These are phyloP conservation scores for Myotis davidii DNA, from an alignment of 2,113 vertebrate species.

Conservation along the genomic window DNA sequence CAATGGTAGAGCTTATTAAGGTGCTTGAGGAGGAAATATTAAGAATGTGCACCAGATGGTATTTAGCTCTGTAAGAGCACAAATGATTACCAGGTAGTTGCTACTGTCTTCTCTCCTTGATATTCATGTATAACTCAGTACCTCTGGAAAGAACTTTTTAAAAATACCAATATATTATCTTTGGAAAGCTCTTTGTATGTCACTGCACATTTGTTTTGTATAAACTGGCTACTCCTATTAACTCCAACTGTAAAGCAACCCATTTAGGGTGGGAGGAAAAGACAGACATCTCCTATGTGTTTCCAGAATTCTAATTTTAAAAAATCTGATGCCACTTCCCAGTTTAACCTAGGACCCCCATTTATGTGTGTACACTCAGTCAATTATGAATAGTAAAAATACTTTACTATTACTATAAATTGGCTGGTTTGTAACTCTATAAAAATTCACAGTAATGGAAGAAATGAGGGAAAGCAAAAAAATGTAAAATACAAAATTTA, in stretches of 20 bases:
- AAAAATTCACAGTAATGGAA: neutral
- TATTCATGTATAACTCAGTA: neutral
- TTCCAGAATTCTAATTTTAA: neutral
- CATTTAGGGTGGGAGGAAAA: neutral
- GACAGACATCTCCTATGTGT: neutral
- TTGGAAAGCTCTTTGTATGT: neutral
- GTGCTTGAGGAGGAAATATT: slow-evolving; percentile 70
- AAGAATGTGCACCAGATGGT: slow-evolving; percentile 76
- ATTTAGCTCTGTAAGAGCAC: slow-evolving; percentile 61
- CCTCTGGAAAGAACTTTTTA: slow-evolving; percentile 26
- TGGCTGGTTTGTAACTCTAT: neutral
- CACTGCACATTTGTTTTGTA: neutral
- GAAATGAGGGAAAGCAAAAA: neutral
- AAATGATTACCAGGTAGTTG: slow-evolving; percentile 64
- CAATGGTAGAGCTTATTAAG: slow-evolving; percentile 63
- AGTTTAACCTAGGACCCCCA: neutral
- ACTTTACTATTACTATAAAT: neutral
- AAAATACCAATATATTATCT: slow-evolving; percentile 16
- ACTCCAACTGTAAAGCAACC: neutral
- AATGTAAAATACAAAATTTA: neutral
- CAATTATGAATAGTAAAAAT: neutral
- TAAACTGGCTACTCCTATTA: neutral
- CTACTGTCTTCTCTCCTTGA: slow-evolving; percentile 50
- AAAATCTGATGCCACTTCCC: neutral
- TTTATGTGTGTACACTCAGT: neutral